A percentile compares a stretch with the other conserved stretches of the same genome.
Evolutionary conservation across 2,888 invertebrate species (phyloP).

Genomic region (Eurytoma californica): DNA sequence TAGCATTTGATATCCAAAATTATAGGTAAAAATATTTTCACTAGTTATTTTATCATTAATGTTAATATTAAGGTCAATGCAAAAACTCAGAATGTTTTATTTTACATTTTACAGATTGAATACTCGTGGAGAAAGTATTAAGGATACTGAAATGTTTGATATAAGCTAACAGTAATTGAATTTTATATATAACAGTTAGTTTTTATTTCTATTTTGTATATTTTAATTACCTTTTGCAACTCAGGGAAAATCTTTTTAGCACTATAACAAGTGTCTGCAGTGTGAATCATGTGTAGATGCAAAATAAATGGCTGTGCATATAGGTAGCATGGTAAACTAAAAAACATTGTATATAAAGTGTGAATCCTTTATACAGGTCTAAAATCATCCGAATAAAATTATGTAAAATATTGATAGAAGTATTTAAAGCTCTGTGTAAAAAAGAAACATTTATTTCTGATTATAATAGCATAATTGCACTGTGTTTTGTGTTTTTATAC

Average conservation of each 20-base stretch:
- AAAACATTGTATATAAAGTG: neutral
- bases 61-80: neutral
- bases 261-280: neutral
- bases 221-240: constrained; percentile 12
- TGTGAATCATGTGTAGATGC: neutral
- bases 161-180: constrained; percentile 1
- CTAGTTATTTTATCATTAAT: neutral
- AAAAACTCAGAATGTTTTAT: neutral
- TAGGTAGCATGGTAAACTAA: constrained; percentile 7
- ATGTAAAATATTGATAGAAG: no score
- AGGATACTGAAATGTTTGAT: constrained; percentile 36
- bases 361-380: no score
- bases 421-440: no score
- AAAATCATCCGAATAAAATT: no score
- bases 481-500: no score
- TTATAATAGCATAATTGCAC: no score
- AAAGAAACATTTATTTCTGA: no score
- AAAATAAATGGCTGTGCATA: constrained; percentile 30
- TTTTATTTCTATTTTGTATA: neutral
- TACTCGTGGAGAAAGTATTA: neutral
- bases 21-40: neutral
- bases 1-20: constrained; percentile 5
- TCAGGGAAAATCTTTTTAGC: constrained; percentile 9
- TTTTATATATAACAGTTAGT: no score
- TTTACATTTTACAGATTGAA: constrained; percentile 11